Base-by-base conservation (phyloP, 1,140 invertebrate genomes). In the Nasonia vitripennis region DNA sequence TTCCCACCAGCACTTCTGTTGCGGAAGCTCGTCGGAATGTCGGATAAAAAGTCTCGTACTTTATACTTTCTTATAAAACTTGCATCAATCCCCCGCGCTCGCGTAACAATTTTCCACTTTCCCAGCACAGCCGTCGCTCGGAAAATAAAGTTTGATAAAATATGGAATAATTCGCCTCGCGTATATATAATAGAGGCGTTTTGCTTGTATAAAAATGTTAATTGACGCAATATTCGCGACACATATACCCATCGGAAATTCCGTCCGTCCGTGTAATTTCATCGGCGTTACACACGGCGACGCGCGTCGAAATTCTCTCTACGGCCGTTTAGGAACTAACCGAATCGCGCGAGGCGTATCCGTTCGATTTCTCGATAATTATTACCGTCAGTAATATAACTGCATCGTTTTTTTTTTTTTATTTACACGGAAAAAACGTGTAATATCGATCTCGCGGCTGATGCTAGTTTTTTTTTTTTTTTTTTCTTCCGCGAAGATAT, bases 271-370 rank as follows among this genome's bases (percentile, higher is more conserved):
- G 2, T 6, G 23, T 62, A 82, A 82, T 82, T 74, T 27, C 4
- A 74, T 82, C 9, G 41, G 27, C 23, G 23, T 73, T 74, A 55
- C 34, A 5, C 34, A 37, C 45, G 41, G 7, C 10, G 0, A 37
- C 1, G 17, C 70, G 17, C 9, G 45, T 7, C 7, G 27, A 71
- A 51, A 51, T 81, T 81, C 2, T 45, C 41, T 11, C 41, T 9
- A 41, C 10, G 12, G 17, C 27, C 31, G 73, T 62, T 77, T 77
- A 75, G 81, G 17, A 77, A 75, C 71, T 83, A 83, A 83, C 73
- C n/a, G 51, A 51, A 77, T 75, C 45, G 51, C 51, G 48, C 51
- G 48, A 41, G 20, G 7, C 41, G 10, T 23, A 62, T 71, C 68
- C n/a, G 74, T 45, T 81, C 27, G 81, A 83, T 83, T 83, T 77